A percentile compares a stretch with the other conserved stretches of the same genome.
phyloP scores from a whole-genome alignment of 1,140 invertebrate species.

The Ips nitidus region DNA sequence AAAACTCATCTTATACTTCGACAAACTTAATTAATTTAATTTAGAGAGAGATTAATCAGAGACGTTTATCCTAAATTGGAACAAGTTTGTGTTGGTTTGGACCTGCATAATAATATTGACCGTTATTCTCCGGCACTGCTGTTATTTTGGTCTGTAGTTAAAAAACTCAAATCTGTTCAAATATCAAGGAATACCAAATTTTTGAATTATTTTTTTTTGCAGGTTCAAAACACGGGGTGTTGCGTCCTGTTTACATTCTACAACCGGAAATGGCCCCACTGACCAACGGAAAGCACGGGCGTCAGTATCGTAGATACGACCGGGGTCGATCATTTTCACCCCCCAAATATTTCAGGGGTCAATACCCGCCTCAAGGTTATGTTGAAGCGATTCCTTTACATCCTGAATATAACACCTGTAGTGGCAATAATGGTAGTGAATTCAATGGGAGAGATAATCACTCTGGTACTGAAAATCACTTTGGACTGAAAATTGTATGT shows the following conservation, averaged over 20 bases:
- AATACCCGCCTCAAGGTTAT: constrained; percentile 11
- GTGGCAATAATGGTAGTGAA: not conserved
- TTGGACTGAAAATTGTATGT: too few species aligned
- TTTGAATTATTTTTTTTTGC: not conserved
- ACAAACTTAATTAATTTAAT: too few species aligned
- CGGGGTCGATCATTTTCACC: constrained; percentile 40
- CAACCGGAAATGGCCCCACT: constrained; percentile 36
- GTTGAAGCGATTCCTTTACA: not conserved
- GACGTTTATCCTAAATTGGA: too few species aligned
- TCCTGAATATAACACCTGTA: constrained; percentile 1
- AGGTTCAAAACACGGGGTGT: constrained; percentile 32
- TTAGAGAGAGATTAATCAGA: too few species aligned
- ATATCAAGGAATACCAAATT: too few species aligned
- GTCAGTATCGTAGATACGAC: constrained; percentile 34
- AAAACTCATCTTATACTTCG: too few species aligned
- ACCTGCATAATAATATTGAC: too few species aligned
- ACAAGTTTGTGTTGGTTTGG: too few species aligned
- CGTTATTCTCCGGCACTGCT: too few species aligned
- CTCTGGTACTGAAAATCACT: not conserved
- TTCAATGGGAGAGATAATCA: not conserved
- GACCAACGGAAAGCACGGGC: not conserved
- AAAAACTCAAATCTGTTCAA: too few species aligned
- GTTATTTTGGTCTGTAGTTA: too few species aligned
- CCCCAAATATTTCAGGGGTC: constrained; percentile 26
- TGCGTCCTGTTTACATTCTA: constrained; percentile 45